Evolutionary conservation across 2,113 vertebrate species (phyloP), one percentile per base, ranked within the genome.

Genomic region (Melanerpes aurifrons): DNA sequence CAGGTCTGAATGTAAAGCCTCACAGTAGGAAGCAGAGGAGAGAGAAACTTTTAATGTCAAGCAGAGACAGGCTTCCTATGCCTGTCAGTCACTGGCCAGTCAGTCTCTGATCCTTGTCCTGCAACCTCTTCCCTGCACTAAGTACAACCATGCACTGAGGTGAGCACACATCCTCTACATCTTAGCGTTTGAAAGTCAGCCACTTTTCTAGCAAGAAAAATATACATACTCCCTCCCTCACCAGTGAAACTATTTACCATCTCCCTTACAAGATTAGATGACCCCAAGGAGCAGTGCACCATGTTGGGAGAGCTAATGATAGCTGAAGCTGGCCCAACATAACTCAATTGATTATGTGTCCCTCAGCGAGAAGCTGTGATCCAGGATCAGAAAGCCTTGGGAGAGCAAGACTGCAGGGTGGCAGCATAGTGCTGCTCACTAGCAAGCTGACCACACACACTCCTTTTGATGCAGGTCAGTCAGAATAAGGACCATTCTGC

Each of bases 111-210:
- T 32, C 71, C 64, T 54, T 58, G 53, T 28, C 40, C 29, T 64
- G 47, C 32, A 62, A 43, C 10, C 64, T 85, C n/a, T 35, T 59
- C 9, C 40, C 61, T 32, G 32, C 21, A 73, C 8, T n/a, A 85
- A 66, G 68, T 29, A 79, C 19, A 37, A 19, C 20, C 45, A 31
- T 7, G 5, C 9, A 28, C 16, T 58, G 4, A 71, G 16, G 48
- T 25, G 7, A 8, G 66, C 18, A 40, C 6, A 48, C 21, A 35
- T 31, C 2, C 35, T 40, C 10, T 0, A 0, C 37, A 45, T 35
- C 63, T 91, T 22, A 74, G 0, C 48, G 77, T 48, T 58, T 77
- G 43, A 50, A 74, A 89, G 61, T 14, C 1, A 53, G 43, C 2
- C 31, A 32, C 3, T 12, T 83, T 93, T 86, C 79, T 16, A 78